Base-by-base conservation (phyloP, 1,140 invertebrate species). In the Brachionus asplanchnoidis region DNA sequence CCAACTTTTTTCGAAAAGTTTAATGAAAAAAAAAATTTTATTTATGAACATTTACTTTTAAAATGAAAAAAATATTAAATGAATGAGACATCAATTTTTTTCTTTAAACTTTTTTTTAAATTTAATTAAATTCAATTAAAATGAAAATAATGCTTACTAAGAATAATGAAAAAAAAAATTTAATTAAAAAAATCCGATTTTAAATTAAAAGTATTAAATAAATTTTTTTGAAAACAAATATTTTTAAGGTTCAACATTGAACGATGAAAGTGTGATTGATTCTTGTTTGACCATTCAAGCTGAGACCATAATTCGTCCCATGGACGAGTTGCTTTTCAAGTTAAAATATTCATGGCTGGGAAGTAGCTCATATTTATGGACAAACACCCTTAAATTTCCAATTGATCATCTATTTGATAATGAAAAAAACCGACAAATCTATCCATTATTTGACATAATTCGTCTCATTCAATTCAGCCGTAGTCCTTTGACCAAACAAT, bases 401-500 rank as follows among this genome's bases (percentile, higher is more conserved):
- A 20, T 82, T 5, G 79, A 60, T 65, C 53, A 82, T 42, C 17
- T 82, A 11, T 82, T 82, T 20, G 79, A 82, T 14, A 68, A 32
- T 36, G 79, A 82, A 46, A 60, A 82, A 68, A 12, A 26, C 32
- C 40, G 60, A 20, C 36, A 60, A 44, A 82, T 65, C 8, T 68
- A 65, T 82, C 53, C 53, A 23, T 23, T 82, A 6, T 82, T 82
- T 36, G 79, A 82, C 60, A 68, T 82, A 12, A 53, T 68, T 23
- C 53, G 79, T 23, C 17, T 82, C 1, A 82, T 82, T 20, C 53
- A 82, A 46, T 82, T 82, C 42, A 82, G 79, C 28, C 79, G 79
- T 3, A 82, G 79, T n/a, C 40, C 32, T 65, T 8, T 20, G 1
- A 82, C 79, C 4, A 82, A 65, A 42, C 53, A 68, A 36, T 82